phyloP scores from a whole-genome alignment of 2,888 invertebrate genomes.

The Entomobrya proxima region DNA sequence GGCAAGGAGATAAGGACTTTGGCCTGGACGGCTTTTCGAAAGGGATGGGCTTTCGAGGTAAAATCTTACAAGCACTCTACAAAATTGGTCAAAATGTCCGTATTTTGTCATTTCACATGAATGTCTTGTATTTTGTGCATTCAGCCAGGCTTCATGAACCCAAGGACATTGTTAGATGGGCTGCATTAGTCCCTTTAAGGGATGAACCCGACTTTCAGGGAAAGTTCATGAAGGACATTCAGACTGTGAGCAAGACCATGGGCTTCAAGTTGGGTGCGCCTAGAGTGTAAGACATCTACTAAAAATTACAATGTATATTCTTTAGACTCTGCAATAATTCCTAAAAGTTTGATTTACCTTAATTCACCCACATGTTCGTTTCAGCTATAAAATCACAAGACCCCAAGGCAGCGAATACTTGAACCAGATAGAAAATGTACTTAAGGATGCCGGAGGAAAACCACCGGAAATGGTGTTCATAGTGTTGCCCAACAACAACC shows the following conservation, averaged over 20 bases:
- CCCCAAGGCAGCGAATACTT: not conserved
- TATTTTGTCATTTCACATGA: not conserved
- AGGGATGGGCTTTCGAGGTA: conserved; percentile 10
- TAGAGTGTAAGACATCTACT: not conserved
- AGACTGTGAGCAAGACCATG: conserved; percentile 1
- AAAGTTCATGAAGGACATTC: not conserved
- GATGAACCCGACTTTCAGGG: not conserved
- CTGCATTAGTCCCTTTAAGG: not conserved
- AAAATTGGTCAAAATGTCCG: not conserved
- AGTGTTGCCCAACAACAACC: conserved; percentile 78
- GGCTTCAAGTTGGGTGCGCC: not conserved
- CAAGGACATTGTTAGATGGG: not conserved
- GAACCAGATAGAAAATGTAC: not conserved
- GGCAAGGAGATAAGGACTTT: not conserved
- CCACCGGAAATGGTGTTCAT: conserved; percentile 77
- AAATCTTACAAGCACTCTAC: not conserved
- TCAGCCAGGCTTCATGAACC: conserved; percentile 6
- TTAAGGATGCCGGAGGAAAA: conserved; percentile 74
- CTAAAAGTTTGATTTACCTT: not conserved
- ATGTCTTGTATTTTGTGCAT: not conserved
- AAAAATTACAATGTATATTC: not conserved
- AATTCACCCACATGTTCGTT: not conserved
- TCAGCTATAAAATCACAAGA: not conserved
- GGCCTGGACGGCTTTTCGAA: not conserved
- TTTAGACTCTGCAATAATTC: not conserved